Percentiles rank a stretch among this genome's conserved stretches.
These are phyloP conservation scores for Eubucco bourcierii DNA, from an alignment of 2,113 vertebrate genomes.

Conservation along the genomic window DNA sequence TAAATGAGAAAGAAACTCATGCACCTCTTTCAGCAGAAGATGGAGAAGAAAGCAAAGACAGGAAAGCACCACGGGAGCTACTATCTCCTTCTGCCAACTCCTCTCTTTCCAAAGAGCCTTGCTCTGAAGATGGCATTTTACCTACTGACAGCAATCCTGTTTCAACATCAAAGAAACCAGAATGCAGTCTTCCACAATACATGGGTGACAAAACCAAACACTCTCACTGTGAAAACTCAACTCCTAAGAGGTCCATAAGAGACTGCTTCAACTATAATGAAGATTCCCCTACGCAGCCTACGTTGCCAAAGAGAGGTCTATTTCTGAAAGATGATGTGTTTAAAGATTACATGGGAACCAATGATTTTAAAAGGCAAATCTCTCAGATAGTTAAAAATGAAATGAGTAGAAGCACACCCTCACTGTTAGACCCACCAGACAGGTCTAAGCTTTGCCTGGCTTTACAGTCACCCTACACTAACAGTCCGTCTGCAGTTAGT, in stretches of 20 bases:
- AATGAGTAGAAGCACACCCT: constrained; percentile 86
- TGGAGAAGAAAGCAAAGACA: constrained; percentile 26
- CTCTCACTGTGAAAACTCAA: constrained; percentile 74
- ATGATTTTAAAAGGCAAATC: constrained; percentile 51
- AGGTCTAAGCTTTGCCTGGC: constrained; percentile 89
- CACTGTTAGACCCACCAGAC: constrained; percentile 84
- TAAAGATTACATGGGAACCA: constrained; percentile 55
- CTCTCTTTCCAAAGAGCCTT: constrained; percentile 20
- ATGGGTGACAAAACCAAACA: constrained; percentile 52
- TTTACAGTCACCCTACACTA: constrained; percentile 80
- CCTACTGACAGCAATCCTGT: neutral
- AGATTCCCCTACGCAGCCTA: constrained; percentile 87
- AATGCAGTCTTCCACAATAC: constrained; percentile 51
- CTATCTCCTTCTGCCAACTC: neutral
- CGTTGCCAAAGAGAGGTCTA: constrained; percentile 85
- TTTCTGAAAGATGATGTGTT: constrained; percentile 77
- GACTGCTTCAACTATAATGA: constrained; percentile 83
- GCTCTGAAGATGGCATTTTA: constrained; percentile 18
- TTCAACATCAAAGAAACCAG: constrained; percentile 20
- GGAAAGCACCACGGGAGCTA: neutral
- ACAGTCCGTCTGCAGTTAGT: constrained; percentile 73
- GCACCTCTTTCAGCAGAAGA: constrained; percentile 30
- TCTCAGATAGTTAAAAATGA: constrained; percentile 80
- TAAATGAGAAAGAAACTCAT: constrained; percentile 52
- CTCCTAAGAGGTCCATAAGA: constrained; percentile 85